These are phyloP conservation scores for Abrostola tripartita DNA, from an alignment of 2,888 invertebrate genomes.

Conservation along the genomic window DNA sequence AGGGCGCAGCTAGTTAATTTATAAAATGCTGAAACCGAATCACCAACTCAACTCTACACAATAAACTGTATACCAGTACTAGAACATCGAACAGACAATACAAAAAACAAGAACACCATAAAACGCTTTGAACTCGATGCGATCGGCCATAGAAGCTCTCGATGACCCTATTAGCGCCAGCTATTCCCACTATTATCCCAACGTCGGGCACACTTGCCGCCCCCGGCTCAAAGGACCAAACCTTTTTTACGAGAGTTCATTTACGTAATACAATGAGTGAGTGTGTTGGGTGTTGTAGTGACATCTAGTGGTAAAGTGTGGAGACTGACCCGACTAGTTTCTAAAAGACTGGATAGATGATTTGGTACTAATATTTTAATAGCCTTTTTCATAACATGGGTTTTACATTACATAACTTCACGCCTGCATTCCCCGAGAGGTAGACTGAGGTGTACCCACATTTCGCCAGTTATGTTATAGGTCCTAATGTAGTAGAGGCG, in stretches of 20 bases:
- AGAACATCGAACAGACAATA: not conserved
- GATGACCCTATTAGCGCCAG: conserved; percentile 71
- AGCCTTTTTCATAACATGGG: too few relatives aligned
- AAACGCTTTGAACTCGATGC: conserved; percentile 24
- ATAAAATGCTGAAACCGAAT: conserved; percentile 9
- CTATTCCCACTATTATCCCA: conserved; percentile 66
- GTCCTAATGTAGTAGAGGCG: too few relatives aligned
- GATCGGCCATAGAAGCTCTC: conserved; percentile 30
- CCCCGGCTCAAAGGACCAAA: conserved; percentile 45
- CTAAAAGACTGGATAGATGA: not conserved
- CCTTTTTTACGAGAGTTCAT: conserved; percentile 38
- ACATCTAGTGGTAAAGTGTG: conserved; percentile 10
- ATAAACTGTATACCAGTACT: not conserved
- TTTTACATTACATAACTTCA: too few relatives aligned
- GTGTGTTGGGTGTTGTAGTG: conserved; percentile 10
- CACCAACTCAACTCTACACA: not conserved
- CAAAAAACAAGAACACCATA: conserved; percentile 7
- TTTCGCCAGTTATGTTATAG: too few relatives aligned
- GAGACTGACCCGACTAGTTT: not conserved
- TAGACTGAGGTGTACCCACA: too few relatives aligned
- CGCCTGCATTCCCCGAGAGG: too few relatives aligned
- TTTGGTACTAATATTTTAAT: too few relatives aligned
- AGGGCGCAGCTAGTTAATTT: too few relatives aligned
- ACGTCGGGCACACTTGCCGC: conserved; percentile 57
- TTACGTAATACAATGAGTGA: conserved; percentile 21